Base-by-base conservation (phyloP, 2,113 vertebrate species). In the Xyliphius kryptos region DNA sequence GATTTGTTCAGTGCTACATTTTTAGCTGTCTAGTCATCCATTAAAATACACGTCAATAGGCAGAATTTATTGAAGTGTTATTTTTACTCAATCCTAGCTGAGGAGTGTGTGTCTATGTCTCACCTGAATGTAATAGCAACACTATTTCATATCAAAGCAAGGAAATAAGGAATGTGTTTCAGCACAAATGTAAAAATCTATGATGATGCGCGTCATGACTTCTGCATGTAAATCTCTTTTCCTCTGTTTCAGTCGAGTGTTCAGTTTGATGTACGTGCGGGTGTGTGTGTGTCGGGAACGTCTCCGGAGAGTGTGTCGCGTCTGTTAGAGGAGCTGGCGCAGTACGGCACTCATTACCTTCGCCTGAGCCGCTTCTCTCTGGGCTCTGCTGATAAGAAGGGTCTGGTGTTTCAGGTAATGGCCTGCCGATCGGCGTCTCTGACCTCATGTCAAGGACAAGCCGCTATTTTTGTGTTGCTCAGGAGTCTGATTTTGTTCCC, bases 361-460 rank as follows among this genome's bases (percentile, higher is more conserved):
- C 88, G 95, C 26, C 86, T 99, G 0, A 97, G 92, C 70, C 86
- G 67, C 38, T 99, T 99, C 76, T 91, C 91, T 17, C 81, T 94
- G 74, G 91, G 95, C 71, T 89, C 90, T 0, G 84, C 85, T 19
- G 80, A 91, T 70, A 88, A 87, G 75, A 91, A 87, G 72, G 94
- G 95, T 32, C 89, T 97, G 1, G 94, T 99, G 44, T 97, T 99
- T 75, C 96, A 99, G 93, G 96, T 98, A 63, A 1, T 16, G 69
- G 54, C 36, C 40, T 38, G 37, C 46, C 46, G 37, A 46, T 37
- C 51, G 19, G 46, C 54, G 15, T 17, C 37, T 46, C 9, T 51
- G 32, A 49, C 63, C 54, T 58, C 51, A 9, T 19, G 36, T 43
- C 56, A 44, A 60, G 32, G 47, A 21, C 13, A 9, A n/a, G 17